phyloP scores from a whole-genome alignment of 2,888 invertebrate genomes.

The Pyralis farinalis region DNA sequence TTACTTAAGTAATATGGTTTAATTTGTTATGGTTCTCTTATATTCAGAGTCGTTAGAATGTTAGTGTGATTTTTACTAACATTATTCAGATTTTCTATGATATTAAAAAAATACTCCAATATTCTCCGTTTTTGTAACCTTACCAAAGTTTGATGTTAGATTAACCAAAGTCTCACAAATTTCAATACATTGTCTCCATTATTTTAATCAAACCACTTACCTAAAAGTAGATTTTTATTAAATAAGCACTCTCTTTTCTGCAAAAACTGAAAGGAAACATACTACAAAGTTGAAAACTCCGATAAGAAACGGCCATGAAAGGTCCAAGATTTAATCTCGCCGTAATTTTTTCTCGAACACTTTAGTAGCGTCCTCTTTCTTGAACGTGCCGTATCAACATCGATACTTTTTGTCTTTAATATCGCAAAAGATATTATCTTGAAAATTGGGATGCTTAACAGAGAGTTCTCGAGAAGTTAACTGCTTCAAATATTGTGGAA shows the following conservation, averaged over 20 bases:
- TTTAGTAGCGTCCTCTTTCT: background rate
- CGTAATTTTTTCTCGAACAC: constrained; percentile 6
- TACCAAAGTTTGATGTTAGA: no score
- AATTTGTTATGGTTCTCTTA: no score
- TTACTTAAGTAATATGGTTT: no score
- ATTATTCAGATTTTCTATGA: no score
- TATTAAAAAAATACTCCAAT: no score
- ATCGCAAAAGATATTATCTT: constrained; percentile 43
- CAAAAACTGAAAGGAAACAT: background rate
- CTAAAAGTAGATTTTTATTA: background rate
- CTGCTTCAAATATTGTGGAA: background rate
- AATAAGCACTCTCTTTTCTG: background rate
- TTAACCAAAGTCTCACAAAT: background rate
- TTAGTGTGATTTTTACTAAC: no score
- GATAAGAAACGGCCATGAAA: constrained; percentile 1
- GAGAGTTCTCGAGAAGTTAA: constrained; percentile 23
- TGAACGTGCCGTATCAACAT: constrained; percentile 25
- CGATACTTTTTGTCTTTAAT: constrained; percentile 35
- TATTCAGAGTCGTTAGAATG: no score
- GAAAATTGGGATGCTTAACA: constrained; percentile 35
- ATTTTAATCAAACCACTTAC: background rate
- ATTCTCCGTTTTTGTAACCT: no score
- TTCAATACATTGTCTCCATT: background rate
- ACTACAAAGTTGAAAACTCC: background rate
- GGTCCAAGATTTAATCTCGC: constrained; percentile 7